Base-by-base conservation (phyloP, 2,797 vertebrate genomes). In the Prunella strophiata region DNA sequence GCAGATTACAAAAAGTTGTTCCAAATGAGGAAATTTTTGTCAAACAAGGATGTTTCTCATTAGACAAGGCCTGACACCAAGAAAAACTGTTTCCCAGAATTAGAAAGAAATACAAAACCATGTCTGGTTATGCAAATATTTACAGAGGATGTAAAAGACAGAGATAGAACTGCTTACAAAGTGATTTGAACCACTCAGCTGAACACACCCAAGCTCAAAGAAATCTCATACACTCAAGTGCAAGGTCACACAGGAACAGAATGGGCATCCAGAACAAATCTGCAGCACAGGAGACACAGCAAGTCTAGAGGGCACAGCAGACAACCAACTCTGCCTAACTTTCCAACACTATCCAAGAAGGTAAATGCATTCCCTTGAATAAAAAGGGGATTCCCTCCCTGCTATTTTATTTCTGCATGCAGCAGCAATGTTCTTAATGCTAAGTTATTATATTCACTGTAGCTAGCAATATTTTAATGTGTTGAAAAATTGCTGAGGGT, bases 121-220 rank as follows among this genome's bases (percentile, higher is more conserved):
- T 29, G 16, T 50, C 51, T 72, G 30, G 32, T 54, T 78, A 84
- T 85, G 74, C 47, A 89, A 91, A 78, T 70, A 91, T n/a, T 91
- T 65, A 38, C 43, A 72, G 51, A 71, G 25, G 43, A 51, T 22
- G 32, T 32, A 51, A 72, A 67, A 43, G 9, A 48, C 20, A 65
- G 34, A 40, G 40, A 10, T 0, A 91, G 47, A 85, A 79, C 16
- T 78, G 50, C 66, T 72, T 77, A 88, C n/a, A 63, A 32, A 71
- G n/a, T 43, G 16, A 55, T 58, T 27, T 63, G 61, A 88, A 71
- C 43, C 27, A 62, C 52, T 51, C 43, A 43, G 63, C 47, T 80
- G 73, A 77, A 65, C 2, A 0, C 48, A 40, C 16, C 14, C 58
- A 68, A 93, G 17, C 42, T 66, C 76, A 81, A 40, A 2, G 11